phyloP scores from a whole-genome alignment of 2,888 invertebrate species.

The Drosophila diplacantha region DNA sequence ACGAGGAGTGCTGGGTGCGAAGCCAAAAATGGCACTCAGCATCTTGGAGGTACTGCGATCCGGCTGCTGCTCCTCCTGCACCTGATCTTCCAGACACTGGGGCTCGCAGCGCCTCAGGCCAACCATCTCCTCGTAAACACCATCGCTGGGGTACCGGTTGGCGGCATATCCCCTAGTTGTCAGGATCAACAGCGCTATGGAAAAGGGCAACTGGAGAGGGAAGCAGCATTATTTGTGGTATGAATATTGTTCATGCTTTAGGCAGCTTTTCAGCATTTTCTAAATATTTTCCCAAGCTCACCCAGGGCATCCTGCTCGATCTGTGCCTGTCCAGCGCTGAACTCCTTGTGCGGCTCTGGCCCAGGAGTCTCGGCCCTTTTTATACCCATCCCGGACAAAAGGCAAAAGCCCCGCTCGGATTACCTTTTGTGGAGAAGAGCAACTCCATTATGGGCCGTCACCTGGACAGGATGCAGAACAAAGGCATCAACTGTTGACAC shows the following conservation, averaged over 20 bases:
- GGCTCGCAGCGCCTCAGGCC: conserved; percentile 44
- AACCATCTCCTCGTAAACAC: conserved; percentile 44
- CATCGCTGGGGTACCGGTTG: conserved; percentile 32
- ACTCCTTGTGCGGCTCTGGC: conserved; percentile 46
- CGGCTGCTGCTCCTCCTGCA: conserved; percentile 8
- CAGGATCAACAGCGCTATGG: conserved; percentile 50
- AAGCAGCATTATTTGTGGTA: neutral
- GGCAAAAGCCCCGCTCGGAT: conserved; percentile 51
- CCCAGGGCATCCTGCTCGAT: conserved; percentile 61
- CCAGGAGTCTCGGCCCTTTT: conserved; percentile 37
- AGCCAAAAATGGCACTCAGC: conserved; percentile 53
- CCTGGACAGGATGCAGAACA: conserved; percentile 62
- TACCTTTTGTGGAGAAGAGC: conserved; percentile 61
- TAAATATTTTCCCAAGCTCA: conserved; percentile 37
- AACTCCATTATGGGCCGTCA: conserved; percentile 64
- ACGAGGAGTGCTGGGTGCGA: conserved; percentile 28
- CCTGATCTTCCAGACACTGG: conserved; percentile 15
- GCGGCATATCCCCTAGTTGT: conserved; percentile 26
- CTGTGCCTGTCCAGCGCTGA: conserved; percentile 43
- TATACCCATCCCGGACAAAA: conserved; percentile 58
- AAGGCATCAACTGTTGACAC: conserved; percentile 61
- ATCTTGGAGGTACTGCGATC: conserved; percentile 51
- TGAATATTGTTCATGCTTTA: neutral
- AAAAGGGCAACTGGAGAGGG: conserved; percentile 44
- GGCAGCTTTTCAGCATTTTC: neutral